Evolutionary conservation across 2,113 vertebrate species (phyloP).

Genomic region (Pontoporia blainvillei): DNA sequence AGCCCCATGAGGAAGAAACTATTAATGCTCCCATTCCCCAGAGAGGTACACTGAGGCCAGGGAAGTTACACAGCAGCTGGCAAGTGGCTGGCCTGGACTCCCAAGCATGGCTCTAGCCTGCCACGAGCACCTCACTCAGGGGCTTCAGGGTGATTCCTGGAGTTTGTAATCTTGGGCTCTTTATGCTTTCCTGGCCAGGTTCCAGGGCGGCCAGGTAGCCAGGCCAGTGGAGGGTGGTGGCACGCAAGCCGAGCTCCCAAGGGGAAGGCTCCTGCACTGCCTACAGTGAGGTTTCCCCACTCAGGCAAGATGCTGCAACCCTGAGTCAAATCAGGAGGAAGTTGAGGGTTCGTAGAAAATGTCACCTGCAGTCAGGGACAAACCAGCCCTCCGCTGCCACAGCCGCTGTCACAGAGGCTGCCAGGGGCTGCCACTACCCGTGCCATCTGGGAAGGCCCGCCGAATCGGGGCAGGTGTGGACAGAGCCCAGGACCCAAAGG

Average conservation of each 20-base stretch:
- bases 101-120: no score
- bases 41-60: neutral
- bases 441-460: rapidly evolving
- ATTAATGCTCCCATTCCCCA: neutral
- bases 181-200: neutral
- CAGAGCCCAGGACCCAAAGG: neutral
- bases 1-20: neutral
- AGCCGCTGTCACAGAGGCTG: neutral
- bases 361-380: neutral
- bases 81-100: neutral
- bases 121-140: neutral
- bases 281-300: neutral
- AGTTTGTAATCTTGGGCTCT: neutral
- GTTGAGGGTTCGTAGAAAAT: slow-evolving; percentile 48
- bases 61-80: neutral
- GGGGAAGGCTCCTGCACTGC: neutral
- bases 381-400: neutral
- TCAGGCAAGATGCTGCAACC: neutral
- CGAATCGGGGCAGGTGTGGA: neutral
- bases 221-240: rapidly evolving
- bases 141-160: neutral
- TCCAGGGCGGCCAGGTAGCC: rapidly evolving
- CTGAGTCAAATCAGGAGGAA: slow-evolving; percentile 67
- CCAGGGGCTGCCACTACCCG: neutral
- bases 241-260: neutral